Base-by-base conservation (phyloP, 2,888 invertebrate species). In the Drosophila maculinotata region DNA sequence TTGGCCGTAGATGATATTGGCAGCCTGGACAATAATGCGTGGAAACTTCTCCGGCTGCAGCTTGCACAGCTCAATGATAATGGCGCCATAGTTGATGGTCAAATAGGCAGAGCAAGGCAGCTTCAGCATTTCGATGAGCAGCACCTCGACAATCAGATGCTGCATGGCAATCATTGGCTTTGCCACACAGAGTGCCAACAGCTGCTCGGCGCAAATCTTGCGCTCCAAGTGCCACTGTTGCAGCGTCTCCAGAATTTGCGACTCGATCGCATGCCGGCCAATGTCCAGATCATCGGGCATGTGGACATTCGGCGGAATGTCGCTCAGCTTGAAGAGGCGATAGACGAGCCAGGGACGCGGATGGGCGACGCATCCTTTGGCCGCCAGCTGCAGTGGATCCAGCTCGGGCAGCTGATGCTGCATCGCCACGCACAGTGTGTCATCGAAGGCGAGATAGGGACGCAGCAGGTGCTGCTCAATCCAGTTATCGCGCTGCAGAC, bases 211-310 rank as follows among this genome's bases (percentile, higher is more conserved):
- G 92, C 99, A 99, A 89, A 97, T 96, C 91, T 98, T 98, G 38
- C 98, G 93, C 90, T 99, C 99, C 38, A 94, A 91, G 86, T 95
- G 95, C 91, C 96, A 94, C 59, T 96, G 95, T 88, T 97, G 95
- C 66, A 99, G 94, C 20, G 99, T 98, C 79, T 98, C 97, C 87
- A 96, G 95, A 8, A 99, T 93, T 89, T 99, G 98, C 90, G 98
- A 97, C 90, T 99, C 99, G 82, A 99, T 97, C 1, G 99, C 93
- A 91, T 98, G 99, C 59, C 99, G 93, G 91, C 99, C 99, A 68
- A 99, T 98, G 0, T 99, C 97, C 92, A 99, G 98, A n/a, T 97
- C 96, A 23, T 98, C 98, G 0, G 99, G 99, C 53, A 99, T 92
- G 20, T 95, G 95, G 98, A 30, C 8, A 79, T 98, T 98, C 97